Conservation (phyloP, 2,888 invertebrate genomes). For the Lasioglossum vierecki region DNA sequence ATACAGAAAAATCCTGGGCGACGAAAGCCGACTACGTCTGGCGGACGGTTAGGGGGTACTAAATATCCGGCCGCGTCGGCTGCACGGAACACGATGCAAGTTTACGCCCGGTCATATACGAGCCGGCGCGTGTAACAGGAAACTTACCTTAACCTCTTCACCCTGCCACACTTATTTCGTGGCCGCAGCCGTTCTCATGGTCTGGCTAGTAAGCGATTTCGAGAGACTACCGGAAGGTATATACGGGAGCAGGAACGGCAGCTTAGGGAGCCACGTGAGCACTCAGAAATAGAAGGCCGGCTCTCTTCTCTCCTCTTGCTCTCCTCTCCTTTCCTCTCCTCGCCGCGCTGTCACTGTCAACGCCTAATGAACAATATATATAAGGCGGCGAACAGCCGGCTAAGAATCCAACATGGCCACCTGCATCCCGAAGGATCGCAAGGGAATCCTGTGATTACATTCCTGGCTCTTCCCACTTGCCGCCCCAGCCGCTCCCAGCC, state of each 20-base stretch:
- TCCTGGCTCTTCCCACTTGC: constrained; percentile 75
- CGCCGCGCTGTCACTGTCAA: constrained; percentile 76
- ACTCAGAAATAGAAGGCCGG: constrained; percentile 67
- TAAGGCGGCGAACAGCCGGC: constrained; percentile 74
- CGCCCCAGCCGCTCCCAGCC: constrained; percentile 41
- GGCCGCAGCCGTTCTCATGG: constrained; percentile 63
- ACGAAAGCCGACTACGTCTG: constrained; percentile 49
- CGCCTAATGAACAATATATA: constrained; percentile 80
- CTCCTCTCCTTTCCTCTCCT: constrained; percentile 6
- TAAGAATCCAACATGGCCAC: constrained; percentile 83
- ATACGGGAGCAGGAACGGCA: constrained; percentile 17
- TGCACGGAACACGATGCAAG: constrained; percentile 62
- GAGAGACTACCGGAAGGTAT: constrained; percentile 50
- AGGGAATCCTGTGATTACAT: constrained; percentile 84
- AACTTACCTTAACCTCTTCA: constrained; percentile 68
- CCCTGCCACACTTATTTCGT: constrained; percentile 69
- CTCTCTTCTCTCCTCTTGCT: neutral
- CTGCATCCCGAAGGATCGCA: constrained; percentile 81
- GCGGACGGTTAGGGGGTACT: constrained; percentile 50
- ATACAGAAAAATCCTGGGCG: constrained; percentile 53
- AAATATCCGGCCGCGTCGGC: constrained; percentile 58
- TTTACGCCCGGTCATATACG: constrained; percentile 64
- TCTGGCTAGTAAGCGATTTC: constrained; percentile 58
- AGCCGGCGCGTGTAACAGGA: constrained; percentile 63
- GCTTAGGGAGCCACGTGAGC: constrained; percentile 44